These are phyloP conservation scores for Sesia apiformis DNA, from an alignment of 2,888 invertebrate genomes.

Conservation along the genomic window DNA sequence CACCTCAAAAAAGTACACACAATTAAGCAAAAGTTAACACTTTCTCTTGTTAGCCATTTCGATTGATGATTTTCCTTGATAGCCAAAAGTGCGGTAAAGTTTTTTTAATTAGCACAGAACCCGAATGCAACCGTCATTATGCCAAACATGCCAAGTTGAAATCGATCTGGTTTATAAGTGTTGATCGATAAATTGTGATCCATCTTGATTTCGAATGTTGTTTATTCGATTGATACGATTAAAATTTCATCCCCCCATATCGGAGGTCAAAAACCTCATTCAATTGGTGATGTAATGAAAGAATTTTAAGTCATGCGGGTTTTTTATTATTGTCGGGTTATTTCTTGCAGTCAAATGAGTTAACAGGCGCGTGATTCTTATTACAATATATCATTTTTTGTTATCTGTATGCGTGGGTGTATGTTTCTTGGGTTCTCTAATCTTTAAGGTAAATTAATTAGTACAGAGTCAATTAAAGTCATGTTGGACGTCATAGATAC, in stretches of 20 bases:
- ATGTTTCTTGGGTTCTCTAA: too few relatives aligned
- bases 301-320: slow-evolving; percentile 53
- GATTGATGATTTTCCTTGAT: too few relatives aligned
- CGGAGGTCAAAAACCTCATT: slow-evolving; percentile 48
- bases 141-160: too few relatives aligned
- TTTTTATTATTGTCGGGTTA: slow-evolving; percentile 21
- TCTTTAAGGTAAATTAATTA: too few relatives aligned
- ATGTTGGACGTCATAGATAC: too few relatives aligned
- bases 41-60: neutral
- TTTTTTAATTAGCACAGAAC: too few relatives aligned
- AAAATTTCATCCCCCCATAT: slow-evolving; percentile 40
- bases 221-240: slow-evolving; percentile 39
- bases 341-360: slow-evolving; percentile 18
- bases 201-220: slow-evolving; percentile 14
- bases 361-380: slow-evolving; percentile 2
- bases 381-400: too few relatives aligned
- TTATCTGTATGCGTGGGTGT: too few relatives aligned
- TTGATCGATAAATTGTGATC: neutral
- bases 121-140: too few relatives aligned
- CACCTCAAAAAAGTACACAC: neutral
- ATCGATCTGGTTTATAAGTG: too few relatives aligned
- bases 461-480: too few relatives aligned
- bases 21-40: neutral
- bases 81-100: too few relatives aligned
- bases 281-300: slow-evolving; percentile 48